Evolutionary conservation across 2,113 vertebrate genomes (phyloP), one percentile per base, ranked within the genome.

Genomic region (Morone saxatilis): DNA sequence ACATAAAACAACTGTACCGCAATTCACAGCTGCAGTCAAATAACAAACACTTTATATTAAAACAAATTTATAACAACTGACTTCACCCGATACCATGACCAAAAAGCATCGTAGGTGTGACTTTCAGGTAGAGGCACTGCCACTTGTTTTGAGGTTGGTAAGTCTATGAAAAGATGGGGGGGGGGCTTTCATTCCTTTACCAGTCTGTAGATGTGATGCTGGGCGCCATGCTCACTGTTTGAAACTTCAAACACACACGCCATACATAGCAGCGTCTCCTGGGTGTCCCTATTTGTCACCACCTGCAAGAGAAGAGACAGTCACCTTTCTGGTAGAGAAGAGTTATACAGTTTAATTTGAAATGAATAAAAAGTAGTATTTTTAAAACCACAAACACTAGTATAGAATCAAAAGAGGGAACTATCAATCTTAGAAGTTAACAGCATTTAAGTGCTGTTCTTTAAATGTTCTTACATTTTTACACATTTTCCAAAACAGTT

Each of bases 121-220:
- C 96, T 95, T 94, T 93, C 94, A 95, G 85, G 93, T 96, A 95
- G 96, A 97, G 98, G 96, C 96, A 97, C 96, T 96, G 97, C 96
- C 97, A 96, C 96, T 95, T 92, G 92, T 95, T 95, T 96, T 96
- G 97, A 98, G 96, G 96, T 97, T 96, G 94, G 95, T 85, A 95
- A 97, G 96, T 98, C 97, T 97, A 82, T 94, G 85, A 90, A 87
- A 88, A 90, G 80, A 84, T 12, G 20, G 41, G 43, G 25, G 43
- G 51, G 50, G 87, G 71, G 40, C 5, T 47, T 93, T 99, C 96
- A 99, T 95, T 99, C 98, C 93, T 99, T 99, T 93, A 99, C 97
- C 94, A 99, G 97, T 96, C 98, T 97, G 96, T 99, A 99, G 96
- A 99, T 99, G 74, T 99, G 98, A 95, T 99, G 98, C 91, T 99